Evolutionary conservation across 2,797 vertebrate species (phyloP).

Genomic region (Tokudaia muenninki): DNA sequence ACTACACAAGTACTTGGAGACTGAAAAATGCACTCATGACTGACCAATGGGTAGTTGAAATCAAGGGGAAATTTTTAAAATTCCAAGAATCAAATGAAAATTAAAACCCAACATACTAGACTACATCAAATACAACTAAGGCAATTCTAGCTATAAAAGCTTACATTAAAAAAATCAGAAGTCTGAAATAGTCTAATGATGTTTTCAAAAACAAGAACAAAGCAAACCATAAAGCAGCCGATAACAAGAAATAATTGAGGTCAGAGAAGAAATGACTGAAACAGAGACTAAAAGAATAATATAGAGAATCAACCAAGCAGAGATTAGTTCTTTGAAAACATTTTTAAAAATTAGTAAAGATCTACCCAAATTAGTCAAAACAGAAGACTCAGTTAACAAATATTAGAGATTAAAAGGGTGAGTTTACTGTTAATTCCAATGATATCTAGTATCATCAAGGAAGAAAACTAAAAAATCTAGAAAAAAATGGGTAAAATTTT

Average conservation of each 20-base stretch:
- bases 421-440: neutral
- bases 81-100: neutral
- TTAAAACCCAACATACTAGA: neutral
- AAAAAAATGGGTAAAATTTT: neutral
- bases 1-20: neutral
- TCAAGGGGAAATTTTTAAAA: neutral
- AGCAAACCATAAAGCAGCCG: neutral
- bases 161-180: neutral
- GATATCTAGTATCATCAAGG: neutral
- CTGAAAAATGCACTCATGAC: neutral
- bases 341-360: neutral
- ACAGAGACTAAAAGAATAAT: neutral
- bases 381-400: neutral
- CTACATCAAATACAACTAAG: neutral
- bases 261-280: neutral
- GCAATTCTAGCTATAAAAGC: neutral
- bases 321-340: neutral
- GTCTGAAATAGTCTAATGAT: neutral
- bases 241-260: neutral
- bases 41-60: neutral
- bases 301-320: neutral
- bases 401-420: neutral
- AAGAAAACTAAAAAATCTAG: neutral
- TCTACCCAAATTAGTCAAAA: neutral
- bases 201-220: neutral